Base-by-base conservation (phyloP, 2,113 vertebrate species). In the Alces alces region DNA sequence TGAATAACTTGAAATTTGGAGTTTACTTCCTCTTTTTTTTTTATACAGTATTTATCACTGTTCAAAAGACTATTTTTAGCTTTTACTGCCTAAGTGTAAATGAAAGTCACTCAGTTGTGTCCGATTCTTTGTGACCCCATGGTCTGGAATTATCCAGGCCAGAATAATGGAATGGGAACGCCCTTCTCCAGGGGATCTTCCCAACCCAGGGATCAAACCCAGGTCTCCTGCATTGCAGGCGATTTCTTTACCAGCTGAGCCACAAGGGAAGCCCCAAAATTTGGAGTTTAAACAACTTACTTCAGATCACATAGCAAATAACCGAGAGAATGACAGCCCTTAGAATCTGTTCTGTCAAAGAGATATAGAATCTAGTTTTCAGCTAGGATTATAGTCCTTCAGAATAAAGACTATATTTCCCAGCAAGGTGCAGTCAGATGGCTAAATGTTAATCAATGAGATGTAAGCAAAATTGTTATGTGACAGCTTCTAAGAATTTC, bases 331-430 rank as follows among this genome's bases (percentile, higher is more conserved):
- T 7, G 25, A 60, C 4, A 70, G 14, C 12, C 52, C 66, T 66
- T 28, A 88, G 86, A 7, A 27, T 80, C 52, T 57, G 27, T 70
- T 61, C n/a, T 86, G 57, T 11, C 66, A 85, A 93, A 39, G 79
- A 70, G 9, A 58, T 60, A 54, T 23, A 86, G 30, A n/a, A 80
- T 28, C n/a, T 47, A 43, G 39, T 83, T 61, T 89, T 95, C 55
- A 91, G 70, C 78, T 45, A 12, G 47, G 17, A 70, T 93, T 45
- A 43, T 33, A 14, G 9, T 73, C 33, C 47, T 47, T 54, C 86
- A 57, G 66, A 86, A 86, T 79, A 95, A 96, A 96, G 89, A 45
- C 61, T 39, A 0, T 91, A 47, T 47, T 93, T 92, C 43, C 33
- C 30, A 78, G 23, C 27, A 28, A 47, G 50, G 21, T 92, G 39